Evolutionary conservation across 2,113 vertebrate genomes (phyloP).

Genomic region (Platycercus adscitus): DNA sequence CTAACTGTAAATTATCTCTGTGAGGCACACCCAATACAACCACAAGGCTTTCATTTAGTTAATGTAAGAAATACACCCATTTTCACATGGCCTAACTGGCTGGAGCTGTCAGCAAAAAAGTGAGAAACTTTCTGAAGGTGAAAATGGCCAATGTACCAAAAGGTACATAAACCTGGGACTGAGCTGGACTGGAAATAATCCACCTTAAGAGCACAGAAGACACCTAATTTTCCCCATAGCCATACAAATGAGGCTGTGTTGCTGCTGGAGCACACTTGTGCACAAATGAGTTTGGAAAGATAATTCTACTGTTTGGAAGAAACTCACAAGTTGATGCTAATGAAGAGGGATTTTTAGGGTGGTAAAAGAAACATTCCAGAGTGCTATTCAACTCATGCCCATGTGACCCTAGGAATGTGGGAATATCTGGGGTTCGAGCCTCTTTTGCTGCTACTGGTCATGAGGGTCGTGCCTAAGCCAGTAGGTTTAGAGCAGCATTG

Average conservation of each 20-base stretch:
- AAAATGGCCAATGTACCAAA: background rate
- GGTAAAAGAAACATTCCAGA: background rate
- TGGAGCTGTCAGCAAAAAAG: background rate
- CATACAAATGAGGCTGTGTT: fast-evolving
- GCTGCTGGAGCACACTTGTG: fast-evolving
- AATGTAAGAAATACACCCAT: background rate
- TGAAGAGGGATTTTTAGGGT: background rate
- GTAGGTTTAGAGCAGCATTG: background rate
- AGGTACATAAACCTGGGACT: background rate
- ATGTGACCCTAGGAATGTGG: background rate
- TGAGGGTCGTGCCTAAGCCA: fast-evolving
- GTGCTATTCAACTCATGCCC: background rate
- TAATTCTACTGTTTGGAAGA: background rate
- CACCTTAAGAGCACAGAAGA: background rate
- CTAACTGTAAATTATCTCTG: background rate
- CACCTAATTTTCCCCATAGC: background rate
- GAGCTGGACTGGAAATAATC: background rate
- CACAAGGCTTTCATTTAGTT: background rate
- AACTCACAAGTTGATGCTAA: background rate
- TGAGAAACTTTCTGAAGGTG: background rate
- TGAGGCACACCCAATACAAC: background rate
- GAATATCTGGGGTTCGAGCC: background rate
- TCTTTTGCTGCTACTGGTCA: background rate
- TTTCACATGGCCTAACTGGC: background rate
- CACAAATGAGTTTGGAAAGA: background rate